Evolutionary conservation across 2,113 vertebrate genomes (phyloP), one percentile per base, ranked within the genome.

Genomic region (Atherinomorus stipes): DNA sequence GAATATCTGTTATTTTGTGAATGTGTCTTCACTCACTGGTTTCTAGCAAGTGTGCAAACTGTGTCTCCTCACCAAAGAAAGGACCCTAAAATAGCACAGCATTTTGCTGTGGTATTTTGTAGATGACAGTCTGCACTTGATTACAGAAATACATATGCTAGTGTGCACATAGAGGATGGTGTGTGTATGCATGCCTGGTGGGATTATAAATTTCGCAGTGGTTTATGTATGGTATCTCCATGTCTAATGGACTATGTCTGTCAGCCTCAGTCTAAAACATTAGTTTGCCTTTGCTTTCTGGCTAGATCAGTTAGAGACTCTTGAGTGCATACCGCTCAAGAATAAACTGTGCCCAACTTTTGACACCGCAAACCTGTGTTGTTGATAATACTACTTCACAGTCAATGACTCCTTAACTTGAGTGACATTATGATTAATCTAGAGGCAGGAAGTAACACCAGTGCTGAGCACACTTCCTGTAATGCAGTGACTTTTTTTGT

Each of bases 381-480:
- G 21, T 66, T 62, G 54, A 56, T 49, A 40, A 50, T 12, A 16
- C 47, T 52, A 25, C 18, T 9, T 45, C 15, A 10, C 0, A 34
- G 19, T 67, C 61, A 64, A 37, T 53, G 22, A 12, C 40, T 61
- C 11, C 37, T 60, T 12, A 16, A 40, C 53, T 65, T 22, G 15
- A 57, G 45, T 74, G 76, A 83, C 61, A 26, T 49, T 68, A 60
- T 76, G 80, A 90, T 90, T 74, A 87, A 88, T 87, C 68, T 80
- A 75, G 76, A 60, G 25, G 26, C 91, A 92, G 93, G 92, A 94
- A 92, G 81, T 83, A 84, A 69, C 86, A 83, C 84, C 62, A 86
- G 74, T 28, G 50, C 80, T 83, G 76, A 79, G 76, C 66, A 37
- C 82, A 87, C 89, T 93, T 95, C 92, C 93, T 93, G 90, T 92